Evolutionary conservation across 2,888 invertebrate genomes (phyloP).

Genomic region (Coremacera marginata): DNA sequence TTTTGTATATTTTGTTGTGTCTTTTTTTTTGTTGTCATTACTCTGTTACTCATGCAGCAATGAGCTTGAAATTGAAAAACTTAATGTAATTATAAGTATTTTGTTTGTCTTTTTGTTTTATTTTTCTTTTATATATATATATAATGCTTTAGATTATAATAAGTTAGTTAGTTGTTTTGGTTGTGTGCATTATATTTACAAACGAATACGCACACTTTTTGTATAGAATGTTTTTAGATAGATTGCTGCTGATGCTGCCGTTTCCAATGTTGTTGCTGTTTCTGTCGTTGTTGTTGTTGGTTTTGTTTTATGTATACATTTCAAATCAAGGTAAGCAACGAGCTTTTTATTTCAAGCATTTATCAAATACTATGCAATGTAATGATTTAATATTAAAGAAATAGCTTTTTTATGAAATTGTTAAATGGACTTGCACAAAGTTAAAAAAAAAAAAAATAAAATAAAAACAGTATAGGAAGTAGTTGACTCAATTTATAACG

Average conservation of each 20-base stretch:
- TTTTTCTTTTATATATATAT: neutral
- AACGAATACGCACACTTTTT: neutral
- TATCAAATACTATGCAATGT: conserved; percentile 24
- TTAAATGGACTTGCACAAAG: neutral
- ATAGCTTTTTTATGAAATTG: conserved; percentile 1
- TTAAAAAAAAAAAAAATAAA: neutral
- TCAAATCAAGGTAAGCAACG: conserved; percentile 33
- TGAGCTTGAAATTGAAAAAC: conserved; percentile 50
- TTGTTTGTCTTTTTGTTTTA: neutral
- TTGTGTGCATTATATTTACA: neutral
- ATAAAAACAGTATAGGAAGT: too few relatives aligned
- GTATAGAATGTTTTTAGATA: conserved; percentile 12
- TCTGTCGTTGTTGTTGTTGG: neutral
- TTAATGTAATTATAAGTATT: conserved; percentile 29
- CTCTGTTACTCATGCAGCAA: conserved; percentile 38
- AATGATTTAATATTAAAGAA: conserved; percentile 15
- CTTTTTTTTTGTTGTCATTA: neutral
- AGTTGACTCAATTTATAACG: too few relatives aligned
- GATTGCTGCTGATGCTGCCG: neutral
- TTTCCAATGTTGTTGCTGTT: neutral
- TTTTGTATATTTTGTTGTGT: neutral
- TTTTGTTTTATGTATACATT: neutral
- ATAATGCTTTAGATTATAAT: conserved; percentile 18
- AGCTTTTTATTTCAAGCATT: conserved; percentile 20
- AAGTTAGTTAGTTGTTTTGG: conserved; percentile 4